Evolutionary conservation across 2,113 vertebrate genomes (phyloP).

Genomic region (Megalops atlanticus): DNA sequence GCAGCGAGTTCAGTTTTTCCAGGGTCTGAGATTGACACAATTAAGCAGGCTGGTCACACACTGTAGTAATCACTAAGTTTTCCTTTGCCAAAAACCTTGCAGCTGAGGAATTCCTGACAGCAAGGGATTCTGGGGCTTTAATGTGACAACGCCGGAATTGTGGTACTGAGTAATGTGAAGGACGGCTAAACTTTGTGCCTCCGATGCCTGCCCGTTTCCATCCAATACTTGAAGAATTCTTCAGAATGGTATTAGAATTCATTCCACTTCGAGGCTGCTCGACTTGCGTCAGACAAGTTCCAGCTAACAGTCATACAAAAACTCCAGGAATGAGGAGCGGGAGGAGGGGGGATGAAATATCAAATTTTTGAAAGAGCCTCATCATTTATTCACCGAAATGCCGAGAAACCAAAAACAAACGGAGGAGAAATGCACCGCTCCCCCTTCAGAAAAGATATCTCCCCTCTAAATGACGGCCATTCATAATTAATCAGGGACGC

Average conservation of each 20-base stretch:
- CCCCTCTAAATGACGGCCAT: conserved; percentile 34
- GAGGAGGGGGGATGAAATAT: not conserved
- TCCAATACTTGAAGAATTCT: not conserved
- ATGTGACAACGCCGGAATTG: not conserved
- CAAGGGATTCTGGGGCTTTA: not conserved
- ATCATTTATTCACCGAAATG: conserved; percentile 37
- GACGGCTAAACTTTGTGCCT: not conserved
- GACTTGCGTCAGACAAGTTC: not conserved
- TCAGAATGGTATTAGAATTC: not conserved
- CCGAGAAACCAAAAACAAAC: conserved; percentile 40
- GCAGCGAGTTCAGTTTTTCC: not conserved
- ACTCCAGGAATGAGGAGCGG: not conserved
- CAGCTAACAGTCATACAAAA: not conserved
- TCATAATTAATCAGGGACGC: conserved; percentile 38
- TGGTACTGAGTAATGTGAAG: not conserved
- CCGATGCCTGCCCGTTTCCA: not conserved
- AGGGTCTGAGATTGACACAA: not conserved
- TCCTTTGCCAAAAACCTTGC: not conserved
- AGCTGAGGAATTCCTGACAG: not conserved
- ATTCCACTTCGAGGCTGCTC: not conserved
- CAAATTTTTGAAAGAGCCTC: conserved; percentile 18
- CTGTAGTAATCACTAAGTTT: not conserved
- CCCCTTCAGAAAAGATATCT: not conserved
- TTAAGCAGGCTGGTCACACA: not conserved
- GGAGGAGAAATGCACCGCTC: conserved; percentile 28